These are phyloP conservation scores for Pyralis farinalis DNA, from an alignment of 2,888 invertebrate species.

Conservation along the genomic window DNA sequence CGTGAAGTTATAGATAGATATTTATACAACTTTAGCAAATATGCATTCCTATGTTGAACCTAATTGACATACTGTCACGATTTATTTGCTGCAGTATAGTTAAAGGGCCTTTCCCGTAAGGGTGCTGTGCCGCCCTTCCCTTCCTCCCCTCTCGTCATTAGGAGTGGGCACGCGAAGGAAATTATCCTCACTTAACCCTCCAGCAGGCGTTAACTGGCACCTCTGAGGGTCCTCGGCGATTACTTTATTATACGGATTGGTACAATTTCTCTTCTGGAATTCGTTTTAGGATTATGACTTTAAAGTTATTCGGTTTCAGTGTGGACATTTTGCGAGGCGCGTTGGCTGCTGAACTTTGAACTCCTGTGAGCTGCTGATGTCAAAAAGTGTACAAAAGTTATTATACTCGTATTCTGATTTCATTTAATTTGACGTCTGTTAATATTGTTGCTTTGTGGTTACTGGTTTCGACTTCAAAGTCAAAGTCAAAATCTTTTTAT, in stretches of 20 bases:
- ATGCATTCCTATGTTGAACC: too few species aligned
- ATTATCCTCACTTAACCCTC: conserved; percentile 80
- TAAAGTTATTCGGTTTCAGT: not conserved
- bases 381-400: too few species aligned
- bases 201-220: conserved; percentile 78
- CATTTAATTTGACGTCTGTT: too few species aligned
- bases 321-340: not conserved
- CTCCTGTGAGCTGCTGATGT: too few species aligned
- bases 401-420: too few species aligned
- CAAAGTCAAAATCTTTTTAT: too few species aligned
- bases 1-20: too few species aligned
- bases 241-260: conserved; percentile 76
- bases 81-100: not conserved
- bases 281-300: conserved; percentile 20
- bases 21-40: too few species aligned
- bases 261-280: conserved; percentile 59
- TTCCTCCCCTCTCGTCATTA: conserved; percentile 19
- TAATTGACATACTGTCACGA: not conserved
- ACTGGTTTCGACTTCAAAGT: too few species aligned
- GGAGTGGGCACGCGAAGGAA: conserved; percentile 76
- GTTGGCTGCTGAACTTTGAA: too few species aligned
- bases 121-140: not conserved
- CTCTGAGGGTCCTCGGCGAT: conserved; percentile 72
- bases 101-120: not conserved
- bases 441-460: too few species aligned